Base-by-base conservation (phyloP, 2,113 vertebrate species). In the Psilopsiagon aurifrons region DNA sequence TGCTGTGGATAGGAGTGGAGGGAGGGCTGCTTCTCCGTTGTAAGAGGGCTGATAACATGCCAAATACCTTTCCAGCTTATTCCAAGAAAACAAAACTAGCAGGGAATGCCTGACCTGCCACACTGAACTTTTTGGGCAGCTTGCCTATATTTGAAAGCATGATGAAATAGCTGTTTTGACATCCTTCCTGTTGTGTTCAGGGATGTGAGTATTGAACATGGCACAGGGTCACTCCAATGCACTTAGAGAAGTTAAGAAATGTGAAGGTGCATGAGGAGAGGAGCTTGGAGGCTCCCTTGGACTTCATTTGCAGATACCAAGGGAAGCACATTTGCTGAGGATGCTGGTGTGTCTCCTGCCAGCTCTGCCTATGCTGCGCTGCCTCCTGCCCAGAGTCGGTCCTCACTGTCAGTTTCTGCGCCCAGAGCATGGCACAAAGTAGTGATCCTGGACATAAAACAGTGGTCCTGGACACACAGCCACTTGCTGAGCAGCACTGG, bases 221-320 rank as follows among this genome's bases (percentile, higher is more conserved):
- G 35, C 8, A 0, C 29, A 10, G 19, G 57, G 8, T 23, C 3
- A 1, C 35, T 28, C 20, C 7, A 4, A 7, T 8, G 11, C 3
- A 0, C 15, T 43, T 27, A 47, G 41, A 37, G 11, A 18, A 28
- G 29, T 33, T 35, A 5, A 15, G 49, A 43, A 29, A 22, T 0
- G 1, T 3, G 25, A 14, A 7, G n/a, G 11, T 11, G 46, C 62
- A 14, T 33, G 10, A 5, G 70, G 39, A 74, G 27, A 11, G 28
- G 54, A 44, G 62, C 35, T 76, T 2, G 1, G n/a, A 49, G n/a
- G 15, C 3, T 13, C 67, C 31, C 37, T 33, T 0, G 4, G 70
- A 43, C 31, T 54, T 9, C 15, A n/a, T 11, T 19, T 4, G 69
- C 14, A 11, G 60, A 39, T 8, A 25, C n/a, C 7, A 8, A 3